A percentile compares a stretch with the other conserved stretches of the same genome.
These are phyloP conservation scores for Ceryle rudis DNA, from an alignment of 2,797 vertebrate species.

Conservation along the genomic window DNA sequence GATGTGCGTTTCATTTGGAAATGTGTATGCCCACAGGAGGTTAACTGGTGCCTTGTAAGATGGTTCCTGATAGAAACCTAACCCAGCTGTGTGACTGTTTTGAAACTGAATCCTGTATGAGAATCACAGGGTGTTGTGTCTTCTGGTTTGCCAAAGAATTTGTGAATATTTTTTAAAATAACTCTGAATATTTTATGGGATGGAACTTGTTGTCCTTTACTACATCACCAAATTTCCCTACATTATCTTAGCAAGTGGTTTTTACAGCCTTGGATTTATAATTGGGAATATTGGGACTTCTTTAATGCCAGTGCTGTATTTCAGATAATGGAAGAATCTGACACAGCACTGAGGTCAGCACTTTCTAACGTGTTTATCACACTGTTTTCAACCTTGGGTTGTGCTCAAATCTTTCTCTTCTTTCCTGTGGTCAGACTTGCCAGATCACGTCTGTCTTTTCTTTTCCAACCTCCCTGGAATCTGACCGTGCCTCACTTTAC, in stretches of 20 bases:
- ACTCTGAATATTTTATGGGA: neutral
- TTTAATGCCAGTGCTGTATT: slow-evolving; percentile 26
- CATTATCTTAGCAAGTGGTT: slow-evolving; percentile 35
- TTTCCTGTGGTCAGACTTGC: neutral
- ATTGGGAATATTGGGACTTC: slow-evolving; percentile 51
- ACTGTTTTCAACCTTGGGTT: neutral
- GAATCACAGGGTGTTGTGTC: neutral
- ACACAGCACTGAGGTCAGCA: slow-evolving; percentile 26
- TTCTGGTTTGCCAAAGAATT: slow-evolving; percentile 6
- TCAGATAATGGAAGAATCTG: slow-evolving; percentile 39
- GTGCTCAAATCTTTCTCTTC: neutral
- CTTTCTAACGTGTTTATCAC: slow-evolving; percentile 20
- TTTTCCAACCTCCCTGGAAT: neutral
- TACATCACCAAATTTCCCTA: neutral
- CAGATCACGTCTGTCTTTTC: neutral
- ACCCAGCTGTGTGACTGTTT: neutral
- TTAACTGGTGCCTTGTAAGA: slow-evolving; percentile 35
- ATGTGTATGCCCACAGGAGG: slow-evolving; percentile 36
- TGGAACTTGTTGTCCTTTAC: neutral
- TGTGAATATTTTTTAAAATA: neutral
- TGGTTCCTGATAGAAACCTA: slow-evolving; percentile 15
- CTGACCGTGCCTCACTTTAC: neutral
- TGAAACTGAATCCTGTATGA: neutral
- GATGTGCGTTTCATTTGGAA: neutral
- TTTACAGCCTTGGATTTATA: slow-evolving; percentile 36